Base-by-base conservation (phyloP, 92 coral and sea anemone species). In the Heliopora coerulea region DNA sequence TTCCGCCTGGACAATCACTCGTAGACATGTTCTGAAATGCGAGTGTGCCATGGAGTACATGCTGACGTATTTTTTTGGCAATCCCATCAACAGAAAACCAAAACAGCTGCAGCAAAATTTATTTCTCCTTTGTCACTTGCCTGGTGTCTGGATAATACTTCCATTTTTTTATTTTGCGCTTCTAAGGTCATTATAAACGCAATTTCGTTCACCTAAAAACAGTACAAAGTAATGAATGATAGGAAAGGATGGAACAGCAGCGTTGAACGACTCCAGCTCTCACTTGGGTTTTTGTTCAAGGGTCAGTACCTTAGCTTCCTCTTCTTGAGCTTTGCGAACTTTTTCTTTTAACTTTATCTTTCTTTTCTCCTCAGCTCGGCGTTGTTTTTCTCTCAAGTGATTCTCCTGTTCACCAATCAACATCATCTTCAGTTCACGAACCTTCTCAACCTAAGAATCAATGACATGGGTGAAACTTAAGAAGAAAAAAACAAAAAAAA, bases 121-220 rank as follows among this genome's bases (percentile, higher is more conserved):
- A n/a, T n/a, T n/a, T n/a, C n/a, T n/a, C n/a, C n/a, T n/a, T n/a
- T n/a, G 41, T 46, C 3, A 62, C 42, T 62, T 49, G 86, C 98
- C 97, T 93, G 98, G 49, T 91, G 91, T 79, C 95, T 88, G 32
- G 98, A 83, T 66, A 93, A 86, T 20, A 93, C 98, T 83, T 93
- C 98, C 35, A 93, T 90, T 79, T 93, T 93, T 76, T 90, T 93
- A 61, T 93, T 93, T 81, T 93, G 98, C 10, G 98, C 98, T 65
- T 93, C 98, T 30, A 93, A 79, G 1, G 91, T 85, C 66, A 90
- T 93, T 60, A 93, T 93, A 56, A 93, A 93, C 20, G 98, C 98
- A 48, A 93, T 93, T 78, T 93, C 98, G 56, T 93, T 93, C 59
- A 93, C 97, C 97, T 91, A 28, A 50, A 26, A 15, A 23, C 1